Evolutionary conservation across 2,797 vertebrate genomes (phyloP), one percentile per base, ranked within the genome.

Genomic region (Philypnodon macrostomus): DNA sequence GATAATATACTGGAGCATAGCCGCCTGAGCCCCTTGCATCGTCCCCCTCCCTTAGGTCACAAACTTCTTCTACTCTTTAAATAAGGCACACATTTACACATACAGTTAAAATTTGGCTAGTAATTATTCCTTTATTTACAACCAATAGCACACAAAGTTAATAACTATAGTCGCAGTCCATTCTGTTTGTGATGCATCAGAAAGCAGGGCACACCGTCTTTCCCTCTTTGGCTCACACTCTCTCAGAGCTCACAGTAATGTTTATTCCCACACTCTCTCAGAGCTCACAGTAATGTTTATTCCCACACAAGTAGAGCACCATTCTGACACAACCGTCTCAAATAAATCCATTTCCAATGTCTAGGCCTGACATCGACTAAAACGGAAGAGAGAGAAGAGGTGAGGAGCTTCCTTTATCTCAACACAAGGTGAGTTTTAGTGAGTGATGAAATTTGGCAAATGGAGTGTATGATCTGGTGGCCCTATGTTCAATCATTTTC

Each of bases 41-140:
- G 35, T 61, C 60, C 72, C 58, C 51, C 58, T 53, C 53, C 60
- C 67, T 84, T 63, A 67, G 68, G 83, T 85, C 82, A 91, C 85
- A 88, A 83, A 87, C 85, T 79, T 90, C 73, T 91, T n/a, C n/a
- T n/a, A n/a, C n/a, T n/a, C n/a, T n/a, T n/a, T 89, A 91, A 92
- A 92, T 93, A 92, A 91, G 91, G 90, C 90, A 92, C 90, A 90
- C 88, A 92, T 91, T 89, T 91, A 91, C 91, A 92, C 90, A 91
- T 89, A 92, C 89, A 89, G 86, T 87, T 85, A 83, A 88, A 87
- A 86, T 90, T 88, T 90, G 90, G 89, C 90, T 92, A 90, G 90
- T 90, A 89, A 85, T 88, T 89, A 88, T 89, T 90, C 83, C 81
- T 90, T 87, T 91, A 92, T 92, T 90, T 92, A 92, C 90, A 92